Conservation (phyloP, 2,888 invertebrate species). For the Cyclophora albipunctata region DNA sequence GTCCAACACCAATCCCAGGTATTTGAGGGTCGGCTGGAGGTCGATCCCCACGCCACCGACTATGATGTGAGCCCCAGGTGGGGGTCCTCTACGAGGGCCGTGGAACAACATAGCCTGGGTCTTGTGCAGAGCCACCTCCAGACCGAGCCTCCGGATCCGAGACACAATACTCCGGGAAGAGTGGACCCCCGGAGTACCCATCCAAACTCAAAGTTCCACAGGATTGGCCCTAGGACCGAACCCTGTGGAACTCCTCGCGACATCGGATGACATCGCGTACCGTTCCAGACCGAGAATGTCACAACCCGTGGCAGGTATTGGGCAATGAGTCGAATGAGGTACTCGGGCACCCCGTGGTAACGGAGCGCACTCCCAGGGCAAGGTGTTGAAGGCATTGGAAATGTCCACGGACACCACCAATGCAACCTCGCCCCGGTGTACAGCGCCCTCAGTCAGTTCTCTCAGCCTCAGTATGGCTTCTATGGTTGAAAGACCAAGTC, state of each 20-base stretch:
- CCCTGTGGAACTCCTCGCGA: no score
- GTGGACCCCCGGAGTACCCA: no score
- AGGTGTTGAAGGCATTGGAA: conserved; percentile 19
- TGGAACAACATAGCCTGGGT: background rate
- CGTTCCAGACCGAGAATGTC: background rate
- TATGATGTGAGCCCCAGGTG: background rate
- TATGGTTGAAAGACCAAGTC: conserved; percentile 2
- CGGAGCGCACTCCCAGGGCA: conserved; percentile 16
- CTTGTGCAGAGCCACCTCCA: no score
- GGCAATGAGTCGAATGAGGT: background rate
- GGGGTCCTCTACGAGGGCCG: background rate
- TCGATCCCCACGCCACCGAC: background rate
- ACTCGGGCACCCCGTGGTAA: conserved; percentile 14
- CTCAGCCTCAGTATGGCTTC: conserved; percentile 6
- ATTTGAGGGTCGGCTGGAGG: background rate
- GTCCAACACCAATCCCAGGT: background rate
- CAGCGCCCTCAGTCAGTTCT: no score
- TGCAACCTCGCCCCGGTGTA: no score
- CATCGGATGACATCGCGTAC: no score
- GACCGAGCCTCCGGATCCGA: no score
- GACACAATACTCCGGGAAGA: no score
- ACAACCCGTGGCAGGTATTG: conserved; percentile 4
- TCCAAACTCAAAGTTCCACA: no score
- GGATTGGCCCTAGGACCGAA: no score
- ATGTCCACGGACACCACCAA: no score